Percentiles rank a stretch among this genome's conserved stretches.
These are phyloP conservation scores for Gambusia holbrooki DNA, from an alignment of 2,113 vertebrate genomes.

Conservation along the genomic window DNA sequence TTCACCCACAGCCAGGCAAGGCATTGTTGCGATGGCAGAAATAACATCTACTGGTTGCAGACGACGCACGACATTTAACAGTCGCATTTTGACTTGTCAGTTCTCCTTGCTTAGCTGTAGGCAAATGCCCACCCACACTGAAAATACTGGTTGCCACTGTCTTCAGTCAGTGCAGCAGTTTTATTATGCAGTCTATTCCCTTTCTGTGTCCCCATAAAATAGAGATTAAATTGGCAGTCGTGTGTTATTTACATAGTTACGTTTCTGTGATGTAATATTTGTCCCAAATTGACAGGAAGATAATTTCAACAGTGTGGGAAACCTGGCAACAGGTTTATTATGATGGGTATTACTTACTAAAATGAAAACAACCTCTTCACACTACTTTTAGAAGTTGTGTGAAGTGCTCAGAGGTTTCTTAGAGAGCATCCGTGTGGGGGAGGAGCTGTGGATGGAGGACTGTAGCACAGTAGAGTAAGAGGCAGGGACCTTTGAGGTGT, in stretches of 20 bases:
- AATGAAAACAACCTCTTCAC: neutral
- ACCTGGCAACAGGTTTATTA: neutral
- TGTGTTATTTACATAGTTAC: neutral
- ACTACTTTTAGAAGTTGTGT: no score
- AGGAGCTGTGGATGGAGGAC: no score
- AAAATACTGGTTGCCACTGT: constrained; percentile 38
- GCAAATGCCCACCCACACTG: constrained; percentile 52
- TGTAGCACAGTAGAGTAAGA: no score
- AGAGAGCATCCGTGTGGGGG: no score
- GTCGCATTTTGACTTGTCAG: constrained; percentile 50
- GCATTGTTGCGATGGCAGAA: constrained; percentile 27
- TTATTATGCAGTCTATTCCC: constrained; percentile 51
- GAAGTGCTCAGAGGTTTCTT: no score
- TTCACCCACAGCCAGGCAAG: constrained; percentile 19
- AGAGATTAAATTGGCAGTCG: constrained; percentile 23
- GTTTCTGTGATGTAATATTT: neutral
- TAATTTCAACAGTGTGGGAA: neutral
- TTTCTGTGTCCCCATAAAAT: constrained; percentile 39
- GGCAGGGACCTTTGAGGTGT: no score
- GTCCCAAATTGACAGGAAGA: neutral
- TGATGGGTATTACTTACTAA: neutral
- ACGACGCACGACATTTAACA: constrained; percentile 31
- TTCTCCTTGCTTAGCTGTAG: constrained; percentile 56
- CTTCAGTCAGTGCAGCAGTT: constrained; percentile 31
- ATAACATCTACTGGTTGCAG: constrained; percentile 1